phyloP scores from a whole-genome alignment of 2,888 invertebrate species.

The Baronia brevicornis region DNA sequence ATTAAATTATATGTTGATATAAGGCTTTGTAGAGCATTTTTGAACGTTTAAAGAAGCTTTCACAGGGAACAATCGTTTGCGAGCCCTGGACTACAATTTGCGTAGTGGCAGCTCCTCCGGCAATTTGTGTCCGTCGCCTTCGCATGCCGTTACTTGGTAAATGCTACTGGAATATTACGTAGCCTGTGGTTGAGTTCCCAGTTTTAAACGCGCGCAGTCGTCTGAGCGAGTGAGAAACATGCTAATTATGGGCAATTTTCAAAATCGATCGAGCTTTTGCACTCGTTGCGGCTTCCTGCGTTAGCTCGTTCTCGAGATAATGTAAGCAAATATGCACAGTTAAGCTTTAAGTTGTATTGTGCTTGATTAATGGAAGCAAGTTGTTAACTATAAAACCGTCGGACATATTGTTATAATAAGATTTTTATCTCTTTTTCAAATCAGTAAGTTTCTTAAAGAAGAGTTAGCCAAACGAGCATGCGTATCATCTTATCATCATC shows the following conservation, averaged over 20 bases:
- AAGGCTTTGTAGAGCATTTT: constrained; percentile 4
- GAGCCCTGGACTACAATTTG: constrained; percentile 56
- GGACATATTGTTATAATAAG: no score
- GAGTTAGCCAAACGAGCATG: no score
- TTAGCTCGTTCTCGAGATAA: constrained; percentile 43
- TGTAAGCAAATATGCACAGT: constrained; percentile 37
- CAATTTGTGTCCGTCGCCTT: constrained; percentile 70
- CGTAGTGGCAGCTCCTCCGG: constrained; percentile 63
- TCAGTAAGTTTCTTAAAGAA: no score
- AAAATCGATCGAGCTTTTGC: constrained; percentile 72
- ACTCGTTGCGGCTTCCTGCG: constrained; percentile 63
- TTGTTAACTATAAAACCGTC: no score
- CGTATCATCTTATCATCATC: no score
- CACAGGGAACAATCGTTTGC: constrained; percentile 51
- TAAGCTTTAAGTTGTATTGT: constrained; percentile 20
- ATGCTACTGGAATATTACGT: constrained; percentile 71
- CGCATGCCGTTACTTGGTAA: constrained; percentile 67
- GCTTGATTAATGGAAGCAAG: constrained; percentile 14
- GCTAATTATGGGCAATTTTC: constrained; percentile 74
- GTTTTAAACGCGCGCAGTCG: constrained; percentile 64
- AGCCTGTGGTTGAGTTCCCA: constrained; percentile 64
- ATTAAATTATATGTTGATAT: no score
- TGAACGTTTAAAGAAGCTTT: constrained; percentile 5
- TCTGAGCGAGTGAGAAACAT: constrained; percentile 65
- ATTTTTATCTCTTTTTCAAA: no score